These are phyloP conservation scores for Melitaea cinxia DNA, from an alignment of 1,140 invertebrate genomes.

Conservation along the genomic window DNA sequence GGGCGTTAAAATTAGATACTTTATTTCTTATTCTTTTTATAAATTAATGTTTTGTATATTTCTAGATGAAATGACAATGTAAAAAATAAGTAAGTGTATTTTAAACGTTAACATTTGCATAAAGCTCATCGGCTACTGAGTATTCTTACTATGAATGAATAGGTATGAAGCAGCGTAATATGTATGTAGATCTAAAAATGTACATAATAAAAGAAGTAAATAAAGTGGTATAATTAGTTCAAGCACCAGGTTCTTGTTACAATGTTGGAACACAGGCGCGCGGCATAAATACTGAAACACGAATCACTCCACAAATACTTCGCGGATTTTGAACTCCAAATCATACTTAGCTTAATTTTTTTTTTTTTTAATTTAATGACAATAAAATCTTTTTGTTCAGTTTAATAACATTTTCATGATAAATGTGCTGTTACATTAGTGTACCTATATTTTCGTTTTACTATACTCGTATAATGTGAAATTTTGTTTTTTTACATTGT, in stretches of 20 bases:
- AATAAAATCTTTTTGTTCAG: background rate
- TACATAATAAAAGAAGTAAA: background rate
- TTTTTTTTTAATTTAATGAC: conserved; percentile 26
- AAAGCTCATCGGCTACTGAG: too few relatives aligned
- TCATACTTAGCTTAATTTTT: conserved; percentile 17
- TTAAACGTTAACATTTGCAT: too few relatives aligned
- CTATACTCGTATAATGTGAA: too few relatives aligned
- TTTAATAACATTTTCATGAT: background rate
- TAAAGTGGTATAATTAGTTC: background rate
- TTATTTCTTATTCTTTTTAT: too few relatives aligned
- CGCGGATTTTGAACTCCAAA: conserved; percentile 57
- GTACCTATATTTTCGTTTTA: too few relatives aligned
- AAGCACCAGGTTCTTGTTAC: conserved; percentile 4
- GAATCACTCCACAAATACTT: conserved; percentile 62
- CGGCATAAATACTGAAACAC: conserved; percentile 66
- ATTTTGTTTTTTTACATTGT: too few relatives aligned
- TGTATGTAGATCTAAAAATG: background rate
- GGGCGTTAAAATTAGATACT: too few relatives aligned
- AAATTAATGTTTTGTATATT: too few relatives aligned
- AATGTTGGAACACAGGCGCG: conserved; percentile 29
- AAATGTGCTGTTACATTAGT: background rate
- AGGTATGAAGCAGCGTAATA: too few relatives aligned
- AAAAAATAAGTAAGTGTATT: too few relatives aligned
- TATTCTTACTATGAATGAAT: too few relatives aligned
- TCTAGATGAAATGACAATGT: too few relatives aligned